phyloP scores from a whole-genome alignment of 2,113 vertebrate genomes.

The Leucopsar rothschildi region DNA sequence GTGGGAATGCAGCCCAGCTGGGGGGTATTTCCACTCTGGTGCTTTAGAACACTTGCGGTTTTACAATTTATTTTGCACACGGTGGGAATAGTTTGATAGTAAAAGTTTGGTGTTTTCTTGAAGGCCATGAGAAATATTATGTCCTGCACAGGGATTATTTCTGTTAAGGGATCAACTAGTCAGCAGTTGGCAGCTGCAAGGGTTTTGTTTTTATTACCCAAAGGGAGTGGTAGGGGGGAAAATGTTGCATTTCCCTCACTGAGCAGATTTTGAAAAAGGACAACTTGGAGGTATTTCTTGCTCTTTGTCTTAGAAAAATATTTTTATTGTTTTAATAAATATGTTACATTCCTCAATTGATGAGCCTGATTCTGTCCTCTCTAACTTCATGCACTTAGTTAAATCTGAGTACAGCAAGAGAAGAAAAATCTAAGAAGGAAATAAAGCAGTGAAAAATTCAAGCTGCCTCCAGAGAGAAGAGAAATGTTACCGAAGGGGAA shows the following conservation, averaged over 20 bases:
- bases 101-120: not conserved
- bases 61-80: not conserved
- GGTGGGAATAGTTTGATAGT: not conserved
- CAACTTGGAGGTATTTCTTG: not conserved
- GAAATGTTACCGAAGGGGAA: slow-evolving; percentile 8
- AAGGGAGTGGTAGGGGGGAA: not conserved
- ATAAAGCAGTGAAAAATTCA: not conserved
- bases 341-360: not conserved
- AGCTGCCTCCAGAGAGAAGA: not conserved
- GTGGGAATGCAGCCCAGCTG: slow-evolving; percentile 19
- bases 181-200: not conserved
- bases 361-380: not conserved
- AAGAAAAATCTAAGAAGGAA: slow-evolving; percentile 12
- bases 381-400: not conserved
- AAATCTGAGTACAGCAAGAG: not conserved
- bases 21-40: slow-evolving; percentile 20
- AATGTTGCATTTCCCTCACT: not conserved
- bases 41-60: not conserved
- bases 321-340: not conserved
- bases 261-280: not conserved
- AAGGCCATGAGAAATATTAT: not conserved
- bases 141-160: not conserved
- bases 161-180: not conserved
- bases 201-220: not conserved
- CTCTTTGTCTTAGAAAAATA: not conserved